A percentile compares a stretch with the other conserved stretches of the same genome.
phyloP scores from a whole-genome alignment of 2,888 invertebrate genomes.

The Caenorhabditis macrosperma region DNA sequence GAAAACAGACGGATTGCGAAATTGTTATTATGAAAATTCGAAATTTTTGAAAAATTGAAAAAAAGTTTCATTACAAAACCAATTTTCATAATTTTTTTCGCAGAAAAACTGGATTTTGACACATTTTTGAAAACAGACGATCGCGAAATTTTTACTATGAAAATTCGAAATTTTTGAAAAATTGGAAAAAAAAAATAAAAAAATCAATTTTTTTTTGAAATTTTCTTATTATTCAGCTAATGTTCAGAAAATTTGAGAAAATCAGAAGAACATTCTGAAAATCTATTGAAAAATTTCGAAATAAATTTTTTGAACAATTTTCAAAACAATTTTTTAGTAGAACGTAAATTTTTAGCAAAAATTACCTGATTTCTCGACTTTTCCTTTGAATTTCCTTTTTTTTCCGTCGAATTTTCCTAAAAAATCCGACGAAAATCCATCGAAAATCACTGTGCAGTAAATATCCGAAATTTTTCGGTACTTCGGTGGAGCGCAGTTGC shows the following conservation, averaged over 20 bases:
- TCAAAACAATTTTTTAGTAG: not conserved
- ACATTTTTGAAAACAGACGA: not conserved
- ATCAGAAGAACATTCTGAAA: not conserved
- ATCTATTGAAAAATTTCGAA: not conserved
- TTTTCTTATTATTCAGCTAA: too few relatives aligned
- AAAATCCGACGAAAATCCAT: too few relatives aligned
- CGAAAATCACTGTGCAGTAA: too few relatives aligned
- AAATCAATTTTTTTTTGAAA: too few relatives aligned
- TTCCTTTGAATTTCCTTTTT: too few relatives aligned
- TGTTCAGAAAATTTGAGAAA: not conserved
- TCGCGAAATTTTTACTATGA: not conserved
- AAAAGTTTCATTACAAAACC: not conserved
- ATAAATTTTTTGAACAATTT: not conserved
- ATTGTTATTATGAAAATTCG: not conserved
- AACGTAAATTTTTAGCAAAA: too few relatives aligned
- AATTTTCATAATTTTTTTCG: not conserved
- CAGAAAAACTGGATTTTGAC: not conserved
- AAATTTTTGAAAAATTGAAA: not conserved
- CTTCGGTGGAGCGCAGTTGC: too few relatives aligned
- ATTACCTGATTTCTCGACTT: too few relatives aligned
- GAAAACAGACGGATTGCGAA: not conserved
- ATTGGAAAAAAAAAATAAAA: too few relatives aligned
- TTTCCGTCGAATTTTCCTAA: too few relatives aligned
- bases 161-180: too few relatives aligned
- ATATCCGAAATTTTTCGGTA: too few relatives aligned